phyloP scores from a whole-genome alignment of 2,113 vertebrate genomes.

The Pitta sordida region DNA sequence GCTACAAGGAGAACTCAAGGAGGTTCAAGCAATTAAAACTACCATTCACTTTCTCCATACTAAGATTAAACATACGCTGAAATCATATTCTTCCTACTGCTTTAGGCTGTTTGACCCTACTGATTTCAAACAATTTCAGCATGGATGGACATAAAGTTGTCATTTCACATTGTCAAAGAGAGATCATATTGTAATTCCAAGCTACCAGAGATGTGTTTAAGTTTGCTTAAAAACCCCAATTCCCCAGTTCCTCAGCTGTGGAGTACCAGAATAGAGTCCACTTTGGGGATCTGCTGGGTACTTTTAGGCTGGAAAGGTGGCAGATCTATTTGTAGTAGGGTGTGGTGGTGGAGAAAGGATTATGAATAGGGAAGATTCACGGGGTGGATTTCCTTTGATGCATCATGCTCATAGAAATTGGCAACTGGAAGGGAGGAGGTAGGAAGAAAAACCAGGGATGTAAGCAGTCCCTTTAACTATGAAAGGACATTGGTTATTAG shows the following conservation, averaged over 20 bases:
- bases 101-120: background rate
- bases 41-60: background rate
- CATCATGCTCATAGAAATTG: background rate
- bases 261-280: background rate
- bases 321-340: background rate
- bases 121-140: background rate
- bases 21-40: slow-evolving; percentile 13
- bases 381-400: slow-evolving; percentile 24
- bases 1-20: slow-evolving; percentile 32
- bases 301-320: background rate
- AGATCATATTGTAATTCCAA: background rate
- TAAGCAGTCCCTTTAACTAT: background rate
- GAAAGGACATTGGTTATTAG: background rate
- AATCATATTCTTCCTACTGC: background rate
- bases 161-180: background rate
- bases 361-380: background rate
- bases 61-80: slow-evolving; percentile 15
- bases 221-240: background rate
- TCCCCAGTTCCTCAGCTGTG: background rate
- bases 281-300: background rate
- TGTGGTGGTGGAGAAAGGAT: background rate
- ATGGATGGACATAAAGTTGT: background rate
- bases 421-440: background rate
- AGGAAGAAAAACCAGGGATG: background rate
- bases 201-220: background rate